Percentiles rank a stretch among this genome's conserved stretches.
phyloP scores from a whole-genome alignment of 2,888 invertebrate species.

The Dendrolimus pini region DNA sequence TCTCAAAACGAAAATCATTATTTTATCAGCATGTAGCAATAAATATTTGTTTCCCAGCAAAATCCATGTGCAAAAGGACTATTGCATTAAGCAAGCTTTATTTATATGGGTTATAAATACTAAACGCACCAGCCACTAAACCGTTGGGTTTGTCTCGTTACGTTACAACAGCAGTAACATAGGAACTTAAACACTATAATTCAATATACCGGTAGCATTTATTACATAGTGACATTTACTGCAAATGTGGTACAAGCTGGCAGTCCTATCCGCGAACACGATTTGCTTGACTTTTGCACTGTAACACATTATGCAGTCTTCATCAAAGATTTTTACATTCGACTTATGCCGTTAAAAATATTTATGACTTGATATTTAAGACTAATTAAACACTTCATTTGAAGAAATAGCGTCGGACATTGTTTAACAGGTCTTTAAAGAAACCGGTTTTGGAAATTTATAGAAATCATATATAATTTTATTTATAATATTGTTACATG shows the following conservation, averaged over 20 bases:
- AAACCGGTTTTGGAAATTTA: no score
- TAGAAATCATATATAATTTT: no score
- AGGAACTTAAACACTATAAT: neutral
- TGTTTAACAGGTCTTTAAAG: no score
- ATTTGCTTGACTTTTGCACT: neutral
- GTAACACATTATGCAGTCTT: neutral
- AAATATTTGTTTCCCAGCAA: no score
- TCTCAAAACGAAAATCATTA: no score
- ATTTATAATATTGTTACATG: no score
- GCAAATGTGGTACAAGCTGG: neutral
- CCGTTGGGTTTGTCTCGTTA: neutral
- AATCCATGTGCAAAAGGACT: neutral
- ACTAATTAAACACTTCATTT: no score
- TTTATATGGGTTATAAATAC: neutral
- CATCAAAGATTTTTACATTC: no score
- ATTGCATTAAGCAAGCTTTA: neutral
- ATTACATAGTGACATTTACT: neutral
- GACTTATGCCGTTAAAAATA: no score
- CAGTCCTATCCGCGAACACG: neutral
- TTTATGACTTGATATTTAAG: no score
- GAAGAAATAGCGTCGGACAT: no score
- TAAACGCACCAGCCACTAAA: neutral
- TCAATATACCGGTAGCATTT: neutral
- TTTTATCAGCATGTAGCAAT: no score
- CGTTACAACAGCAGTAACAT: neutral